These are phyloP conservation scores for Coecobrya sp. DNA, from an alignment of 2,888 invertebrate genomes.

Conservation along the genomic window DNA sequence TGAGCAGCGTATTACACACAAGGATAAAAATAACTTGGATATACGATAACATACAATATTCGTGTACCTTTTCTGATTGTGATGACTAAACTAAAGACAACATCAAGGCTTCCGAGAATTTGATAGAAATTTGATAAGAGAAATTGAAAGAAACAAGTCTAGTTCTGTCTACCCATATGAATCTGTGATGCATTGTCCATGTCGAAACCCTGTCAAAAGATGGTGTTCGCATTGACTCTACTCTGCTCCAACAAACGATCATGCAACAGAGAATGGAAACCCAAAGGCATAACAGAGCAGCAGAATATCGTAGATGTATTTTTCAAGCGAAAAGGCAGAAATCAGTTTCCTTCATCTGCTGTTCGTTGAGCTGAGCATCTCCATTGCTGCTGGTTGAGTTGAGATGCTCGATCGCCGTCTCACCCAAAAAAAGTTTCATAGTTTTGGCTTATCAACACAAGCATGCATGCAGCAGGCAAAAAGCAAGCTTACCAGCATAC, in stretches of 20 bases:
- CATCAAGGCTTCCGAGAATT: neutral
- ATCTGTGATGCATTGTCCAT: neutral
- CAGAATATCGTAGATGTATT: neutral
- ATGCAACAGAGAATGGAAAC: neutral
- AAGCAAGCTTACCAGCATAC: conserved; percentile 7
- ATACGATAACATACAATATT: neutral
- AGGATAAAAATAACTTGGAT: neutral
- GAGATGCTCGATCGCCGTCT: conserved; percentile 24
- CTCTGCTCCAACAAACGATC: neutral
- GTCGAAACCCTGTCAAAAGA: conserved; percentile 59
- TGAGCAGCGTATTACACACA: neutral
- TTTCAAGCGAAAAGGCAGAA: conserved; percentile 34
- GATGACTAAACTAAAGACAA: conserved; percentile 8
- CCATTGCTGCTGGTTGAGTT: neutral
- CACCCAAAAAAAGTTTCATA: conserved; percentile 53
- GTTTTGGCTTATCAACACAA: conserved; percentile 53
- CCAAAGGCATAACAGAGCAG: neutral
- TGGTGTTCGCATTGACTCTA: conserved; percentile 59
- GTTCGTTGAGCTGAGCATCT: conserved; percentile 6
- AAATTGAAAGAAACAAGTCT: neutral
- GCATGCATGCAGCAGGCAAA: conserved; percentile 18
- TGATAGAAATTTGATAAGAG: conserved; percentile 20
- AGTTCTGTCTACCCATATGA: neutral
- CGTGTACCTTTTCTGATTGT: neutral
- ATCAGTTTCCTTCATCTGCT: conserved; percentile 34